phyloP scores from a whole-genome alignment of 1,140 invertebrate genomes.

The Hycleus phaleratus region DNA sequence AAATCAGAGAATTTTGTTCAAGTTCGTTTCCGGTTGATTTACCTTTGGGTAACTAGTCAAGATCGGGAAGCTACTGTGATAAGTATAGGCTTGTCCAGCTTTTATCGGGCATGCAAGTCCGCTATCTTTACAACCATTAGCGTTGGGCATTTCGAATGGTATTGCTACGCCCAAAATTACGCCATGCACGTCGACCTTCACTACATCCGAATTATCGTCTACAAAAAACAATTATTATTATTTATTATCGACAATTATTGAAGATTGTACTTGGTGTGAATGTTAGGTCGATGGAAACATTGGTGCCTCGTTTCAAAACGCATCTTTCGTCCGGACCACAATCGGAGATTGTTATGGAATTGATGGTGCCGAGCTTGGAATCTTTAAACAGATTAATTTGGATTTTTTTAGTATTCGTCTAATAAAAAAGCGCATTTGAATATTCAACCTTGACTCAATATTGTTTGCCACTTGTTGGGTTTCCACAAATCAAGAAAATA shows the following conservation, averaged over 20 bases:
- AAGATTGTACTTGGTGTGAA: slow-evolving; percentile 48
- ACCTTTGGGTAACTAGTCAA: slow-evolving; percentile 57
- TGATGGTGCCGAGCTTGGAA: slow-evolving; percentile 50
- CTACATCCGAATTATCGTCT: slow-evolving; percentile 42
- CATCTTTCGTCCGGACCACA: slow-evolving; percentile 50
- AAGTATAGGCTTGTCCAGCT: slow-evolving; percentile 48
- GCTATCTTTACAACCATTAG: slow-evolving; percentile 56
- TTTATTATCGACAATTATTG: background rate
- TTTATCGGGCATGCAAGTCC: slow-evolving; percentile 60
- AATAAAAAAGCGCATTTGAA: too few species aligned
- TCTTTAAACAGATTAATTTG: slow-evolving; percentile 41
- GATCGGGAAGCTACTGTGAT: slow-evolving; percentile 51
- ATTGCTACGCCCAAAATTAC: slow-evolving; percentile 59
- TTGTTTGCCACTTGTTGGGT: too few species aligned
- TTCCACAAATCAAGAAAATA: too few species aligned
- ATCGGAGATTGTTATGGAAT: slow-evolving; percentile 46
- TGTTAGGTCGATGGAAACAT: slow-evolving; percentile 51
- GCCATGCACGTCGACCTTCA: slow-evolving; percentile 60
- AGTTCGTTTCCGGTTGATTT: slow-evolving; percentile 20
- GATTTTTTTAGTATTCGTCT: background rate
- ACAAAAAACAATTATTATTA: slow-evolving; percentile 22
- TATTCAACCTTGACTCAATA: too few species aligned
- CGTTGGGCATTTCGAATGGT: slow-evolving; percentile 60
- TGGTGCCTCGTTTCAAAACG: slow-evolving; percentile 51
- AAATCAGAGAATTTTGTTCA: background rate